Evolutionary conservation across 30 jellyfish, hydroid and myxozoan species (phyloP).

Genomic region (Aurelia coerulea): DNA sequence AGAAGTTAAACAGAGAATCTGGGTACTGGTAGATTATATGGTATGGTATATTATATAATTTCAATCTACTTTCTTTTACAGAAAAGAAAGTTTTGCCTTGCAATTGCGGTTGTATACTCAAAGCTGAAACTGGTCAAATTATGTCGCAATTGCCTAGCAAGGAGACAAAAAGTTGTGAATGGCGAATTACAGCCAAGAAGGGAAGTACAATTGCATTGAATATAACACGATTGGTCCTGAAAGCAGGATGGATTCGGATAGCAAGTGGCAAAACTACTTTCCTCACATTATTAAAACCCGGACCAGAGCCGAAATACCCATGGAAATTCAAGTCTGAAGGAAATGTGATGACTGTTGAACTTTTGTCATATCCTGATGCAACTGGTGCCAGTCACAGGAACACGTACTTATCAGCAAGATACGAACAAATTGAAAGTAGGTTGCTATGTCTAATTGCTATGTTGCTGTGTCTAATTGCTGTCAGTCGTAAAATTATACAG

Average conservation of each 20-base stretch:
- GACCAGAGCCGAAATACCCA: constrained; percentile 71
- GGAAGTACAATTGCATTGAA: constrained; percentile 61
- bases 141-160: constrained; percentile 59
- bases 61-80: not conserved
- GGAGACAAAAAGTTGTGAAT: constrained; percentile 70
- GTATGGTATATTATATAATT: no score
- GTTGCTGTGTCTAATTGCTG: not conserved
- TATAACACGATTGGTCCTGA: constrained; percentile 51
- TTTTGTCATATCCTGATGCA: constrained; percentile 66
- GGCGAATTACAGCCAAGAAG: constrained; percentile 69
- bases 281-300: constrained; percentile 64
- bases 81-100: constrained; percentile 60
- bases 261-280: constrained; percentile 63
- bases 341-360: constrained; percentile 64
- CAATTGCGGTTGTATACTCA: constrained; percentile 80
- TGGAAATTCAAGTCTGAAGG: constrained; percentile 56
- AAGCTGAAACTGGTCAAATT: constrained; percentile 58
- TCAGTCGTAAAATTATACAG: no score
- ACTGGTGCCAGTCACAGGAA: constrained; percentile 15
- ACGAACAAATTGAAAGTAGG: constrained; percentile 26
- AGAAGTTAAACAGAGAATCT: no score
- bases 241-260: constrained; percentile 72
- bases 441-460: not conserved
- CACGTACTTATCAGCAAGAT: constrained; percentile 44
- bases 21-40: no score